Percentiles rank a stretch among this genome's conserved stretches.
Conservation (phyloP, 1,140 invertebrate genomes). For the Mycetomoellerius zeteki region DNA sequence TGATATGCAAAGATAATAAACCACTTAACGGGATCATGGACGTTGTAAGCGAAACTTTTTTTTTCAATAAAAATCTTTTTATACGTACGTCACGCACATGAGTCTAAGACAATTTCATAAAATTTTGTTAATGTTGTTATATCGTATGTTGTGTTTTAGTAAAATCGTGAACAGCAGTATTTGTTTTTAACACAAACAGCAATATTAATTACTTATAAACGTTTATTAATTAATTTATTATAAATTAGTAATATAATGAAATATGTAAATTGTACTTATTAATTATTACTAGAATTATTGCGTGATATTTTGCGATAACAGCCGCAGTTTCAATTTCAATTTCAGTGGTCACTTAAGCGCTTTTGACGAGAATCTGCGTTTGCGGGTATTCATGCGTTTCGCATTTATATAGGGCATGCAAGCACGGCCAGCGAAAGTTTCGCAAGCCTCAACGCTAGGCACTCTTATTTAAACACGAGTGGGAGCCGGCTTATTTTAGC, state of each 20-base stretch:
- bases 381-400: constrained; percentile 13
- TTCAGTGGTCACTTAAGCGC: neutral
- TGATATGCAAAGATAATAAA: constrained; percentile 40
- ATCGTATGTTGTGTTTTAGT: neutral
- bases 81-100: neutral
- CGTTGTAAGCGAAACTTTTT: neutral
- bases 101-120: neutral
- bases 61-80: constrained; percentile 11
- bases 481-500: constrained; percentile 72
- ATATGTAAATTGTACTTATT: constrained; percentile 15
- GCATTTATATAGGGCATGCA: constrained; percentile 62
- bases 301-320: neutral
- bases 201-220: constrained; percentile 10
- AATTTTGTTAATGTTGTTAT: neutral
- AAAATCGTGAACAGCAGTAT: neutral
- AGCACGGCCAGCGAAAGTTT: constrained; percentile 61
- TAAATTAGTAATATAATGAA: constrained; percentile 4
- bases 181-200: neutral
- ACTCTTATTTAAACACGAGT: constrained; percentile 63
- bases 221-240: constrained; percentile 27
- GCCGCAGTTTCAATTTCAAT: constrained; percentile 25
- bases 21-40: constrained; percentile 18
- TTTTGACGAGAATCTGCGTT: constrained; percentile 1
- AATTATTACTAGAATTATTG: constrained; percentile 34
- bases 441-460: constrained; percentile 63